These are phyloP conservation scores for Drosophila melanica DNA, from an alignment of 1,140 invertebrate genomes.

Conservation along the genomic window DNA sequence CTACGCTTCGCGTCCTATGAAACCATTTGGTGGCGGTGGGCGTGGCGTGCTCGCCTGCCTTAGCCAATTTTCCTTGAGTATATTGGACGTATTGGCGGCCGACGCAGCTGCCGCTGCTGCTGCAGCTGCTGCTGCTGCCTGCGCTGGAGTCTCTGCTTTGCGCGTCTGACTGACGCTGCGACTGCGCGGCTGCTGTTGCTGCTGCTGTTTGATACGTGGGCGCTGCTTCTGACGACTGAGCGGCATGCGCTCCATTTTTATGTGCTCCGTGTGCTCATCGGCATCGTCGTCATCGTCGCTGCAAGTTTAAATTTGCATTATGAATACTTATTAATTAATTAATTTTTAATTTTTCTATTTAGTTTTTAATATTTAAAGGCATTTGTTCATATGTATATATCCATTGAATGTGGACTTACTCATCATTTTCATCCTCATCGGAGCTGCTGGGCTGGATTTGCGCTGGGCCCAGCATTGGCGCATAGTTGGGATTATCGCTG, in stretches of 20 bases:
- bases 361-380: neutral
- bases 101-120: slow-evolving; percentile 10
- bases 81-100: slow-evolving; percentile 58
- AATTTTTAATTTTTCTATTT: neutral
- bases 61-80: slow-evolving; percentile 78
- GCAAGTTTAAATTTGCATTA: neutral
- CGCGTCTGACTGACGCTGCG: slow-evolving; percentile 64
- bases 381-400: neutral
- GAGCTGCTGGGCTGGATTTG: slow-evolving; percentile 37
- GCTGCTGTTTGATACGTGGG: slow-evolving; percentile 27
- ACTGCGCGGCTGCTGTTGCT: slow-evolving; percentile 50
- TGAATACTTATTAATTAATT: too few species aligned
- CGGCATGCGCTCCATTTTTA: slow-evolving; percentile 78
- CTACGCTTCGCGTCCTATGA: slow-evolving; percentile 79
- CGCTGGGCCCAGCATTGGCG: slow-evolving; percentile 48
- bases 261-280: slow-evolving; percentile 64
- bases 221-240: slow-evolving; percentile 53
- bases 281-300: slow-evolving; percentile 56
- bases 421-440: slow-evolving; percentile 50
- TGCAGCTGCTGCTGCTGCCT: slow-evolving; percentile 31
- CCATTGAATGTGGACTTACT: slow-evolving; percentile 18
- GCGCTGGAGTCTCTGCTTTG: slow-evolving; percentile 38
- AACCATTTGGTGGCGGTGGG: slow-evolving; percentile 77
- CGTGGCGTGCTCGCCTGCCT: slow-evolving; percentile 47
- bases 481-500: slow-evolving; percentile 71